Base-by-base conservation (phyloP, 2,888 invertebrate species). In the Chirona hameri region DNA sequence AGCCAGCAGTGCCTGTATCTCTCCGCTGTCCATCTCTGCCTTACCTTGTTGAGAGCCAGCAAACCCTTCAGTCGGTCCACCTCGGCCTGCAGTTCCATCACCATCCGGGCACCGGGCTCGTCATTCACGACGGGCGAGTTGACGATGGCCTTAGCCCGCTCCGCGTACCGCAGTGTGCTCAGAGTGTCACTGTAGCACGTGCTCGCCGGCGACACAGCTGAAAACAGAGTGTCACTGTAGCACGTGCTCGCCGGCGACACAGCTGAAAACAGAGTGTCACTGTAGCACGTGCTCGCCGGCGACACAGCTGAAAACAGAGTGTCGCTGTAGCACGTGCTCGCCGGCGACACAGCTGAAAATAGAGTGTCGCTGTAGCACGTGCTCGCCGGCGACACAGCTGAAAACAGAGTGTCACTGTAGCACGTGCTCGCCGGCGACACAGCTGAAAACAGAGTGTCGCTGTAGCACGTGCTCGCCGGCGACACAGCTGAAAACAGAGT, bases 81-180 rank as follows among this genome's bases (percentile, higher is more conserved):
- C 81, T 85, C 85, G 27, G 81, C 72, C 27, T 60, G 72, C 27
- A 85, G 83, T 18, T 81, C 46, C 48, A 48, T 48, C 83, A 83
- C 60, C 83, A 83, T 31, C 81, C 82, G 60, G 82, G 79, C 85
- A 88, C 55, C 29, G 82, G 90, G 89, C 87, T 91, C 91, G 88
- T 92, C 92, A 88, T 91, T 91, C 85, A 92, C 89, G 85, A 90
- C 89, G 82, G 92, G 92, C 86, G 90, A 90, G 87, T 91, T 91
- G 86, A 92, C 90, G 82, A 94, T 91, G 86, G 91, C 92, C 84
- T 93, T 92, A 85, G 94, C 94, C 84, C 93, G 89, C 86, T 93
- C 92, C 83, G 94, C 93, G 90, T 94, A 94, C 84, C 94, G 91
- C 81, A 95, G 90, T n/a, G 94, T 94, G 86, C 93, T 93, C 81